These are phyloP conservation scores for Jacana jacana DNA, from an alignment of 2,113 vertebrate species.

Conservation along the genomic window DNA sequence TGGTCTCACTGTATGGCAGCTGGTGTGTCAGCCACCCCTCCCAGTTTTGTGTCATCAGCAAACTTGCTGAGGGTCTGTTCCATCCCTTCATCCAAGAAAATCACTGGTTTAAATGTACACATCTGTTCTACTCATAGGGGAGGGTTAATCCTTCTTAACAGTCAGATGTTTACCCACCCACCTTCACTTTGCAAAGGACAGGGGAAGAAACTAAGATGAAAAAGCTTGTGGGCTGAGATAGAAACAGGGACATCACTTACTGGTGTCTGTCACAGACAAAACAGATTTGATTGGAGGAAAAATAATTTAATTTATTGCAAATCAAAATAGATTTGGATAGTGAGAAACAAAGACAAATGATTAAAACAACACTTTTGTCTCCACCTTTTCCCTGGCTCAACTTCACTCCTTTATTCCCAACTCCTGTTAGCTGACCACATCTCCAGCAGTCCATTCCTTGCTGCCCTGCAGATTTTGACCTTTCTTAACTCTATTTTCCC, in stretches of 20 bases:
- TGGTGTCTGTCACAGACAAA: not conserved
- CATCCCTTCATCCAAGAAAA: not conserved
- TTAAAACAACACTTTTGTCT: not conserved
- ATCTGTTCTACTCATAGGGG: not conserved
- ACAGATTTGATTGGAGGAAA: not conserved
- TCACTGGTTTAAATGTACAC: not conserved
- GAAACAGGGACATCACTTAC: not conserved
- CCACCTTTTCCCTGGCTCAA: not conserved
- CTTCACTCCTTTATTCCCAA: not conserved
- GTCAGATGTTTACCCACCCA: not conserved
- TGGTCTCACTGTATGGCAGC: no score
- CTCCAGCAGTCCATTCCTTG: not conserved
- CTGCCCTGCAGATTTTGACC: fast-evolving
- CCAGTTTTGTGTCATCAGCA: no score
- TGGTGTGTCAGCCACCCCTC: no score
- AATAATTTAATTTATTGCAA: not conserved
- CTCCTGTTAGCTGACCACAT: not conserved
- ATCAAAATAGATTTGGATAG: not conserved
- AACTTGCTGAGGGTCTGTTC: no score
- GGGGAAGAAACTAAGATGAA: not conserved
- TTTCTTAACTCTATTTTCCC: not conserved
- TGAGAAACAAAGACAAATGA: not conserved
- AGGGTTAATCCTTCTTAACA: not conserved
- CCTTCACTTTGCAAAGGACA: not conserved
- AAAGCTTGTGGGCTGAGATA: not conserved